Evolutionary conservation across 64 coral and sea anemone species (phyloP).

Genomic region (Pocillopora damicornis): DNA sequence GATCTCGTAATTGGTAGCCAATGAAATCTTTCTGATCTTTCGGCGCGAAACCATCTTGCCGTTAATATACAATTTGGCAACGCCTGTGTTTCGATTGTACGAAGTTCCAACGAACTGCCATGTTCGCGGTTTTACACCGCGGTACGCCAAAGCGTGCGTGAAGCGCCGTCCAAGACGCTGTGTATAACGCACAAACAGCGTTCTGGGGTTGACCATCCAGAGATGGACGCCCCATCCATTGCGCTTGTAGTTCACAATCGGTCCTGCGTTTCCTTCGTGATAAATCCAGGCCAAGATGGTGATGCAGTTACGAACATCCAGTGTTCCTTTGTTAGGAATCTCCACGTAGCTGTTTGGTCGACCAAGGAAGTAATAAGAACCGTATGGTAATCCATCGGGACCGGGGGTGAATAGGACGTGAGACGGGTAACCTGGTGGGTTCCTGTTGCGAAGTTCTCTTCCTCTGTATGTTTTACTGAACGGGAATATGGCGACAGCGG

Average conservation of each 20-base stretch:
- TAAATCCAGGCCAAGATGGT: constrained; percentile 27
- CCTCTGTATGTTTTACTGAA: constrained; percentile 32
- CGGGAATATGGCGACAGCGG: constrained; percentile 50
- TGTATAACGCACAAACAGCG: constrained; percentile 53
- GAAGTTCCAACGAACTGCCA: constrained; percentile 66
- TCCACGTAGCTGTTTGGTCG: constrained; percentile 39
- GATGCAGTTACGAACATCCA: background rate
- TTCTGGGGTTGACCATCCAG: constrained; percentile 19
- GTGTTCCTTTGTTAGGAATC: constrained; percentile 30
- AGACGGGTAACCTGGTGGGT: background rate
- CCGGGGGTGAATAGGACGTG: constrained; percentile 34
- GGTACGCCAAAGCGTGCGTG: constrained; percentile 10
- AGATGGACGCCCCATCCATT: constrained; percentile 42
- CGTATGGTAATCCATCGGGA: constrained; percentile 18
- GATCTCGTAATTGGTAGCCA: constrained; percentile 51
- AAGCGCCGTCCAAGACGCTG: constrained; percentile 17
- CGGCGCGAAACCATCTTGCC: constrained; percentile 40
- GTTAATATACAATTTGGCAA: constrained; percentile 48
- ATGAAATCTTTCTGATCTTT: constrained; percentile 27
- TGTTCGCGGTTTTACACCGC: constrained; percentile 31
- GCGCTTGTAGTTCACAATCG: constrained; percentile 51
- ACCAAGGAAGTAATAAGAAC: constrained; percentile 39
- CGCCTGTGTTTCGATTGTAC: constrained; percentile 46
- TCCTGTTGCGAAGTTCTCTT: constrained; percentile 19
- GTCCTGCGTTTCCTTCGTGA: constrained; percentile 8